Conservation (phyloP, 2,113 vertebrate species). For the Stegostoma tigrinum region DNA sequence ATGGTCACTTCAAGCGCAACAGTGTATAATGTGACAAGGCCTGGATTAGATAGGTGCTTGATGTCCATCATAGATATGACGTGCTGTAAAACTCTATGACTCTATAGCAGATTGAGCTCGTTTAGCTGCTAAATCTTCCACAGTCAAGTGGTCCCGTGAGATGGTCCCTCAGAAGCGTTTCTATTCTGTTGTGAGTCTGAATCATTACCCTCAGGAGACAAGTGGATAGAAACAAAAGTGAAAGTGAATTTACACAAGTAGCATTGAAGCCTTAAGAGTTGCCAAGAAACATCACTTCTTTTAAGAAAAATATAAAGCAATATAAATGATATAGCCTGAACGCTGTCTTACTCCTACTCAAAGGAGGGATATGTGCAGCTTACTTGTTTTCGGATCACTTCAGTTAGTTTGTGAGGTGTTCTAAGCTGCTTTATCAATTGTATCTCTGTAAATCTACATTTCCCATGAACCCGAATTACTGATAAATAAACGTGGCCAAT, state of each 20-base stretch:
- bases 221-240: not conserved
- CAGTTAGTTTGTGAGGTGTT: not conserved
- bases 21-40: no score
- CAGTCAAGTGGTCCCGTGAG: not conserved
- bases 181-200: not conserved
- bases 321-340: not conserved
- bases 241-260: not conserved
- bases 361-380: not conserved
- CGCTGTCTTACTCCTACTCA: not conserved
- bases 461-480: not conserved
- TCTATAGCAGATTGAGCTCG: not conserved
- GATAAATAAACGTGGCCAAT: not conserved
- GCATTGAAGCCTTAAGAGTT: not conserved
- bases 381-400: not conserved
- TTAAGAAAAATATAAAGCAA: not conserved
- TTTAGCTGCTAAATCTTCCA: not conserved
- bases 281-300: not conserved
- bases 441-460: not conserved
- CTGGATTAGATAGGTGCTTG: no score
- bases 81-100: no score
- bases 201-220: not conserved
- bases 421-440: not conserved
- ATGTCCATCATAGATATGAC: no score
- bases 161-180: not conserved
- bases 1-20: no score